Evolutionary conservation across 2,797 vertebrate genomes (phyloP).

Genomic region (Hippoglossus hippoglossus): DNA sequence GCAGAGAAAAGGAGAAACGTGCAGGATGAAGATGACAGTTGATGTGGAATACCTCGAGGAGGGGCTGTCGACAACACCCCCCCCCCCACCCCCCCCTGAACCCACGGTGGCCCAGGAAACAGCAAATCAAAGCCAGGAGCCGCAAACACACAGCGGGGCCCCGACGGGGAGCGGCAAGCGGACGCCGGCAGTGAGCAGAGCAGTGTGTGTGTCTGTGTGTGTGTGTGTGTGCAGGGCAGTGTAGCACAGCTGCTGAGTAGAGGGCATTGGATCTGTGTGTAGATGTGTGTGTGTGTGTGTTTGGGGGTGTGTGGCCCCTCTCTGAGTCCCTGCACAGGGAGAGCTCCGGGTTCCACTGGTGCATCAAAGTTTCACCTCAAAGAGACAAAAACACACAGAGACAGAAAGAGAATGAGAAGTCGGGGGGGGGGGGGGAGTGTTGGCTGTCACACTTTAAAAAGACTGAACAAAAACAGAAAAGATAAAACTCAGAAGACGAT

Average conservation of each 20-base stretch:
- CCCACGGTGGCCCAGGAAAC: slow-evolving; percentile 39
- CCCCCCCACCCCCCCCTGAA: slow-evolving; percentile 42
- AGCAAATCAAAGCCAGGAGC: slow-evolving; percentile 73
- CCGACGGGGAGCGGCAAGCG: slow-evolving; percentile 11
- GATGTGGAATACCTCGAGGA: slow-evolving; percentile 58
- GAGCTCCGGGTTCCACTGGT: slow-evolving; percentile 60
- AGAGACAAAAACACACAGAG: slow-evolving; percentile 40
- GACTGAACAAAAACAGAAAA: slow-evolving; percentile 17
- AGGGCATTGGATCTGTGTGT: slow-evolving; percentile 18
- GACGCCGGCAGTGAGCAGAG: no score
- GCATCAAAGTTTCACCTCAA: slow-evolving; percentile 79
- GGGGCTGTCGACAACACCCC: slow-evolving; percentile 31
- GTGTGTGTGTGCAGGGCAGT: slow-evolving; percentile 10
- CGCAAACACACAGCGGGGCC: slow-evolving; percentile 43
- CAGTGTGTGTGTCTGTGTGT: slow-evolving; percentile 5
- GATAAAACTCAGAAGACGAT: no score
- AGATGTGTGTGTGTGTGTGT: slow-evolving; percentile 6
- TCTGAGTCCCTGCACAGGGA: slow-evolving; percentile 63
- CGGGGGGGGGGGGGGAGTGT: neutral
- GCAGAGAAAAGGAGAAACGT: slow-evolving; percentile 10
- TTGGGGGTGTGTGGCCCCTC: slow-evolving; percentile 13
- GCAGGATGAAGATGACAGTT: slow-evolving; percentile 54
- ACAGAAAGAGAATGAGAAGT: slow-evolving; percentile 39
- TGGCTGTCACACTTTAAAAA: slow-evolving; percentile 33
- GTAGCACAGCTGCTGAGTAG: neutral